phyloP scores from a whole-genome alignment of 1,140 invertebrate genomes.

The Ptiloglossa arizonensis region DNA sequence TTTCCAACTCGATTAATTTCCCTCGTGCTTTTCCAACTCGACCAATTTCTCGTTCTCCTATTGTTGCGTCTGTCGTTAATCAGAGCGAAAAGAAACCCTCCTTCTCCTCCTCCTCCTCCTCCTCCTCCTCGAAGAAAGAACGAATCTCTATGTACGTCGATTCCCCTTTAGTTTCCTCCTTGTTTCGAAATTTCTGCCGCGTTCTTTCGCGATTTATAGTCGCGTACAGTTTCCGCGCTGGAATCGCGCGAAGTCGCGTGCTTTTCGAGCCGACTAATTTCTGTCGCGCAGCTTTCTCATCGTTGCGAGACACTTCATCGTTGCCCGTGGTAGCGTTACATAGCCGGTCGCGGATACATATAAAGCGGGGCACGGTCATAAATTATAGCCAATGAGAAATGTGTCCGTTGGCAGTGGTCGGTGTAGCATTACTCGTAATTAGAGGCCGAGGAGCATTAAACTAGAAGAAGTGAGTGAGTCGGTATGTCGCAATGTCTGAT shows the following conservation, averaged over 20 bases:
- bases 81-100: too few relatives aligned
- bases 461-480: conserved; percentile 19
- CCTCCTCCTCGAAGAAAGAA: too few relatives aligned
- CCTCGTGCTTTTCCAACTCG: too few relatives aligned
- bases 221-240: too few relatives aligned
- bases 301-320: not conserved
- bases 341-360: conserved; percentile 1
- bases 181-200: too few relatives aligned
- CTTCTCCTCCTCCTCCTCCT: too few relatives aligned
- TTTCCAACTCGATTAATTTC: too few relatives aligned
- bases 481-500: conserved; percentile 28
- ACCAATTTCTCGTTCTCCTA: too few relatives aligned
- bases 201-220: too few relatives aligned
- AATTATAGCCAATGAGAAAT: conserved; percentile 47
- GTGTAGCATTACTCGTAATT: conserved; percentile 49
- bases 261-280: not conserved
- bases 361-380: conserved; percentile 35
- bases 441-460: conserved; percentile 41
- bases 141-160: too few relatives aligned
- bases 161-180: too few relatives aligned
- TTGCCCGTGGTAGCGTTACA: not conserved
- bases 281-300: not conserved
- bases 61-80: too few relatives aligned
- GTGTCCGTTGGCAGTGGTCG: conserved; percentile 27
- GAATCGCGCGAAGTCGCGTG: not conserved